Percentiles rank a stretch among this genome's conserved stretches.
Conservation (phyloP, 2,888 invertebrate species). For the Conistra vaccinii region DNA sequence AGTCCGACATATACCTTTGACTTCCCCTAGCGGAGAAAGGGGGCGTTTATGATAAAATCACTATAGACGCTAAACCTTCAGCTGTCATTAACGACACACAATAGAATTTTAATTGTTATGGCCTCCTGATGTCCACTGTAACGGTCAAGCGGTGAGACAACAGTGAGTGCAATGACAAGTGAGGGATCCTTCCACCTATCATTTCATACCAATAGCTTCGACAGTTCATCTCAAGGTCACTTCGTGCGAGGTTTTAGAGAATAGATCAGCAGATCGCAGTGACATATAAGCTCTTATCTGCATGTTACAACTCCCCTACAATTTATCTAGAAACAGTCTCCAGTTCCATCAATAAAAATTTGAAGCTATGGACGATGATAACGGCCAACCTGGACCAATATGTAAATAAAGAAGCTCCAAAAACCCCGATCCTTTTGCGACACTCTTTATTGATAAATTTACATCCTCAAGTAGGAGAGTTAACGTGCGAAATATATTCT, state of each 20-base stretch:
- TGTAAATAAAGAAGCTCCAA: conserved; percentile 15
- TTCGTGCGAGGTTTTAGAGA: not conserved
- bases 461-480: conserved; percentile 36
- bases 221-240: not conserved
- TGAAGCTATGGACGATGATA: not conserved
- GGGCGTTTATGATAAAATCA: not conserved
- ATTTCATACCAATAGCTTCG: no score
- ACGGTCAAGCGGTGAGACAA: no score
- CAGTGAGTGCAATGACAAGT: no score
- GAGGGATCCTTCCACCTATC: not conserved
- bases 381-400: not conserved
- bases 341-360: not conserved
- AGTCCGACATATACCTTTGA: not conserved
- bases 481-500: conserved; percentile 54
- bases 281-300: not conserved
- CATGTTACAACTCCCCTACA: no score
- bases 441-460: conserved; percentile 48
- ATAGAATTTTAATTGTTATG: no score
- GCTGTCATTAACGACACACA: no score
- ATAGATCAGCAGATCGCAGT: not conserved
- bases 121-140: no score
- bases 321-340: not conserved
- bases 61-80: no score
- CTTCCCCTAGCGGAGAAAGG: not conserved
- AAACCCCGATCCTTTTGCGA: conserved; percentile 21